phyloP scores from a whole-genome alignment of 2,797 vertebrate genomes.

The Bovichtus variegatus region DNA sequence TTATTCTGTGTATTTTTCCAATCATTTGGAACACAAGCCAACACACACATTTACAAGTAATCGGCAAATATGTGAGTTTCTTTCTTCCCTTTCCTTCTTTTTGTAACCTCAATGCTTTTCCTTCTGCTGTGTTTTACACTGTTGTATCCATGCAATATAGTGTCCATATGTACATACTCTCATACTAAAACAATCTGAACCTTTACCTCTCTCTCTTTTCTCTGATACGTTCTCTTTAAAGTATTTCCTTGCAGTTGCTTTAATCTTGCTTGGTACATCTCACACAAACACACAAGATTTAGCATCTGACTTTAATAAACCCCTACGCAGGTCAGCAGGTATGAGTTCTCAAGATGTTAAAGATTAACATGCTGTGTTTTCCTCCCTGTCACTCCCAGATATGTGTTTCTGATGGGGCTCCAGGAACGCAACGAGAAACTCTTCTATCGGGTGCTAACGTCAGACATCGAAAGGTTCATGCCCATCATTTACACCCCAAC shows the following conservation, averaged over 20 bases:
- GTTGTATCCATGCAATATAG: not conserved
- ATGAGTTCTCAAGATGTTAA: conserved; percentile 42
- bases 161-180: not conserved
- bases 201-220: not conserved
- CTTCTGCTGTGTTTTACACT: not conserved
- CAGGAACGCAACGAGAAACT: conserved; percentile 98
- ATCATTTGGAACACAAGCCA: conserved; percentile 54
- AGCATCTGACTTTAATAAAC: conserved; percentile 67
- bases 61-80: conserved; percentile 34
- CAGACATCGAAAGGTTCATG: conserved; percentile 96
- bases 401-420: conserved; percentile 96
- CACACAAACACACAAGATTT: conserved; percentile 21
- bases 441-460: conserved; percentile 92
- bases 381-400: conserved; percentile 83
- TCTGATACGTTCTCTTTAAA: not conserved
- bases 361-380: conserved; percentile 53
- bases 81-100: conserved; percentile 19
- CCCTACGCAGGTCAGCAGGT: conserved; percentile 32
- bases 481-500: conserved; percentile 98
- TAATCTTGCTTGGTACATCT: conserved; percentile 10
- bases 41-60: conserved; percentile 37
- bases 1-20: conserved; percentile 58
- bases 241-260: not conserved
- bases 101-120: not conserved
- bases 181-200: not conserved